Evolutionary conservation across 1,140 invertebrate genomes (phyloP), one percentile per base, ranked within the genome.

Genomic region (Aporrectodea caliginosa): DNA sequence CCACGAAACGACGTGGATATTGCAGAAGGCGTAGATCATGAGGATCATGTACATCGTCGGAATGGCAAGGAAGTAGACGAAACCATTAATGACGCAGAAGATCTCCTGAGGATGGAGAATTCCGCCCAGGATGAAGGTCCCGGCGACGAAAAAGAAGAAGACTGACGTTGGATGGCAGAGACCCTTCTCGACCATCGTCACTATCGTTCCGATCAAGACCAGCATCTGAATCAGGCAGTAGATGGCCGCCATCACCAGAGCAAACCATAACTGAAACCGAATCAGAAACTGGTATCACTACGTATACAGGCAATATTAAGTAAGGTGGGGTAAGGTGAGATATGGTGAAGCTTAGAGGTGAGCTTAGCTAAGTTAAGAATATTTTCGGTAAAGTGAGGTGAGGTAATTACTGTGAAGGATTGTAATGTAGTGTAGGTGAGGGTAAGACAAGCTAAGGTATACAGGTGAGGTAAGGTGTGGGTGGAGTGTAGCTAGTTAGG

Each of bases 181-280:
- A 79, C 81, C 82, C 43, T 83, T 80, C 14, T 79, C 43, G 0
- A 80, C 82, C 6, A 85, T 85, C 16, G 83, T 84, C 2, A 85
- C 82, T 1, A 85, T 83, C 1, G 83, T 83, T 12, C 85, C 87
- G 32, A 86, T 85, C 1, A 87, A 78, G 2, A 88, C 86, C 29
- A 85, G 83, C 81, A 87, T 84, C 86, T 87, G 87, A 16, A 88
- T 83, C 71, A 87, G 85, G 0, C 83, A 82, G 76, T 88, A 88
- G 1, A 88, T 79, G 2, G 86, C 87, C 69, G 35, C 75, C 27
- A 76, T 29, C 22, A 76, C 6, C 35, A 30, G 29, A 27, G 75
- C 75, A 30, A 2, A 76, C 12, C 6, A 43, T 27, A 76, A n/a
- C 75, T 76, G 35, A 76, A 76, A 35, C 0, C n/a, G n/a, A n/a